Conservation (phyloP, 2,888 invertebrate species). For the Himalopsyche japonica region DNA sequence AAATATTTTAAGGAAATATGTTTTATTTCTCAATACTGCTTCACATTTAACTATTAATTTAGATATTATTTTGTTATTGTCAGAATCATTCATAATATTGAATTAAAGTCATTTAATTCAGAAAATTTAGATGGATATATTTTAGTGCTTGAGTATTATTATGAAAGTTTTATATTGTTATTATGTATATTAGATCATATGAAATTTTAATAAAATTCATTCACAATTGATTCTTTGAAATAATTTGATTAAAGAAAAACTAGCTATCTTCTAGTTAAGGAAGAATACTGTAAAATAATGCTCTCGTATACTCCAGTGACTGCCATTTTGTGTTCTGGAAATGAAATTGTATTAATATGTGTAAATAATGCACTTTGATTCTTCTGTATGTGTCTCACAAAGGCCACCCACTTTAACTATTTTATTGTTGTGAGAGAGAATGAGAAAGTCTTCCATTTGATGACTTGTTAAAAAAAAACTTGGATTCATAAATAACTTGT, state of each 20-base stretch:
- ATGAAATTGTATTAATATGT: neutral
- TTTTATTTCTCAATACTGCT: too few relatives aligned
- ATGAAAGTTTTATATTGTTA: too few relatives aligned
- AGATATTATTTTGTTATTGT: too few relatives aligned
- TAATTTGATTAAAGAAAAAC: too few relatives aligned
- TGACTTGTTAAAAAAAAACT: neutral
- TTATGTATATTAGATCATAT: neutral
- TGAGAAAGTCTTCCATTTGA: neutral
- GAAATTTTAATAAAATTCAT: neutral
- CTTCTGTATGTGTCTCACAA: neutral
- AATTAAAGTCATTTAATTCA: too few relatives aligned
- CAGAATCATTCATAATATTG: too few relatives aligned
- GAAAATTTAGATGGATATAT: too few relatives aligned
- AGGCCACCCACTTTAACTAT: neutral
- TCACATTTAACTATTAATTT: too few relatives aligned
- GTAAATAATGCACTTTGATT: neutral
- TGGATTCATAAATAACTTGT: neutral
- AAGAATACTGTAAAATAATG: neutral
- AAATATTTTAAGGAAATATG: too few relatives aligned
- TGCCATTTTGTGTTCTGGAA: neutral
- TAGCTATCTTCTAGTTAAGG: neutral
- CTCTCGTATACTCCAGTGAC: neutral
- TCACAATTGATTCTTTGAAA: neutral
- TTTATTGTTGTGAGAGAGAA: neutral
- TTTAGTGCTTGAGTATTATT: too few relatives aligned